Base-by-base conservation (phyloP, 1,140 invertebrate genomes). In the Conus ventricosus region DNA sequence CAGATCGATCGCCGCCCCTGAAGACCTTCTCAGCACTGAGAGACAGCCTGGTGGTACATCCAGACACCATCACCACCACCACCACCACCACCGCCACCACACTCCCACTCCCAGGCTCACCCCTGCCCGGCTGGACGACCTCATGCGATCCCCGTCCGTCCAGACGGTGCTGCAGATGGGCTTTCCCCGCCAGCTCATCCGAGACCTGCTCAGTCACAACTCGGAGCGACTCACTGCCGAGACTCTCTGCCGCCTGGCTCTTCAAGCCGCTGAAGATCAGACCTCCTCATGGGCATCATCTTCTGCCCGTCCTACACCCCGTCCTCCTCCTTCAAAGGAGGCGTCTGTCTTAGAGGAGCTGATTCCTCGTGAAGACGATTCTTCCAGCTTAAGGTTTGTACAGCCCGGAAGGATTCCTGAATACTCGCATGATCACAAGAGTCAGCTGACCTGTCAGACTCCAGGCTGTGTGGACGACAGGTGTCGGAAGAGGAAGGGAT, bases 131-230 rank as follows among this genome's bases (percentile, higher is more conserved):
- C 20, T 55, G 27, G 57, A 63, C 23, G 82, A 84, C 57, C 17
- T 63, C 23, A 84, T 84, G 82, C 39, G 25, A 15, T 86, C 85
- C 17, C 15, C 63, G 7, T 23, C 53, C 51, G 75, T 86, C 4
- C 60, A 55, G 84, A 11, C 13, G 4, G 84, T 85, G 15, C 60
- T 85, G 15, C 60, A 85, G 57, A 85, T 85, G 84, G 84, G 84
- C 20, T 86, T 86, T 25, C 63, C 85, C 39, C 25, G 23, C 6
- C 67, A 76, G 85, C 85, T 63, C 27, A 63, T 63, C 82, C 54
- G 57, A 25, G 55, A 84, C 1, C 55, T 84, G 6, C 27, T 84
- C 20, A 27, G 82, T 23, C 82, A 84, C 55, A 84, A 63, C 82
- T 60, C 55, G 3, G 20, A 63, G 8, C 55, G 54, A n/a, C 82